These are phyloP conservation scores for Zygogramma bicolorata DNA, from an alignment of 2,888 invertebrate species.

Conservation along the genomic window DNA sequence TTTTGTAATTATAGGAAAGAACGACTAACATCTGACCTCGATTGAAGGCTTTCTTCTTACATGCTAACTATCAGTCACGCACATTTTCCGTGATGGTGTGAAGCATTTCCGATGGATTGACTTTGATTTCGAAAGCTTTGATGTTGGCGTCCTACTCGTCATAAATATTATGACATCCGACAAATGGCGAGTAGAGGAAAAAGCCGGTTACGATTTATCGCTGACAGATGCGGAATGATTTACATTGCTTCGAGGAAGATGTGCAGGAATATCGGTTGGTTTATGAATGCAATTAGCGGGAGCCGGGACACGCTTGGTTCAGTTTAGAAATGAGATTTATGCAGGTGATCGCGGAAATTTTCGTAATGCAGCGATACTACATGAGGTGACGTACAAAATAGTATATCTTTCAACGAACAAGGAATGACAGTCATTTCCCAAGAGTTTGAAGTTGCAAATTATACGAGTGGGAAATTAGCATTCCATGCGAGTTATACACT, in stretches of 20 bases:
- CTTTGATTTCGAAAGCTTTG: neutral
- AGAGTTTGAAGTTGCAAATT: no score
- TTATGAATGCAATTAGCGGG: neutral
- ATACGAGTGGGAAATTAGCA: no score
- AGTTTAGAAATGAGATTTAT: neutral
- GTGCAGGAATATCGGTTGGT: neutral
- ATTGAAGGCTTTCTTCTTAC: neutral
- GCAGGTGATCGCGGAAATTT: no score
- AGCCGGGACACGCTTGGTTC: neutral
- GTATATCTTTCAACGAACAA: no score
- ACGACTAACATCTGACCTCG: neutral
- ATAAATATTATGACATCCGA: conserved; percentile 1
- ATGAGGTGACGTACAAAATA: no score
- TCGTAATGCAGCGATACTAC: no score
- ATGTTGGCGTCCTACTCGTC: neutral
- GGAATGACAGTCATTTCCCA: no score
- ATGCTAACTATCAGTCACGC: neutral
- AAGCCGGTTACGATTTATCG: neutral
- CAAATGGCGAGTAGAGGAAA: conserved; percentile 1
- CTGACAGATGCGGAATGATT: neutral
- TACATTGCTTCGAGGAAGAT: neutral
- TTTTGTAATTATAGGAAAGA: no score
- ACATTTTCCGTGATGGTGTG: neutral
- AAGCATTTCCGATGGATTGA: neutral
- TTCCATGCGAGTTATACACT: no score